Evolutionary conservation across 2,888 invertebrate species (phyloP), one percentile per base, ranked within the genome.

Genomic region (Carpatolechia fugitivella): DNA sequence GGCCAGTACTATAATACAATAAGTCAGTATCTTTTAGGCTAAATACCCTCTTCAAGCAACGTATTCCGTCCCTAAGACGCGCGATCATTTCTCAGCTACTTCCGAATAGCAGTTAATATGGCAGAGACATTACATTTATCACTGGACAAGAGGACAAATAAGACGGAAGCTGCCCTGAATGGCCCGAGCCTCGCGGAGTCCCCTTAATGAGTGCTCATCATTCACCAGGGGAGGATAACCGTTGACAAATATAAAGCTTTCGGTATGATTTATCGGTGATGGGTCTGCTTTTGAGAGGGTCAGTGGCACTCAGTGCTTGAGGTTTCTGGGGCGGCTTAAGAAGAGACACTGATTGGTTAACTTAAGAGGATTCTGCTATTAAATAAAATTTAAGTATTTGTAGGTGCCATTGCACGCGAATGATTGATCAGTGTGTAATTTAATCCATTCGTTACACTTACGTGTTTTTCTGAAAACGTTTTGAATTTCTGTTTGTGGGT

Each of bases 191-290:
- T 79, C 76, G 74, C 74, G 71, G 70, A 29, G 13, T 44, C 70
- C 61, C 61, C 64, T n/a, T 87, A 87, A 87, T 83, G 85, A 77
- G 76, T 63, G 65, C 56, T 75, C 76, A 84, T 87, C 82, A 72
- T 66, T 85, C 85, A 82, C 60, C 52, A 65, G 68, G 60, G 62
- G 62, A 66, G 82, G 74, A 81, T 82, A 82, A 85, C 79, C 75
- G 83, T 82, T 85, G 86, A 86, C 86, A 85, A 84, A 86, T 84
- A 77, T 71, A 80, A 76, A 72, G 72, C 72, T 72, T 69, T 71
- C 72, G 67, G 75, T 78, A 82, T 83, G 82, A 83, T 85, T 80
- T 84, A 84, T 80, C 61, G 70, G 57, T 50, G 65, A 63, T 58
- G 63, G 64, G 68, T 65, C 57, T 61, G 55, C 53, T 55, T 57